Evolutionary conservation across 1,140 invertebrate species (phyloP), one percentile per base, ranked within the genome.

Genomic region (Megalonaias nervosa): DNA sequence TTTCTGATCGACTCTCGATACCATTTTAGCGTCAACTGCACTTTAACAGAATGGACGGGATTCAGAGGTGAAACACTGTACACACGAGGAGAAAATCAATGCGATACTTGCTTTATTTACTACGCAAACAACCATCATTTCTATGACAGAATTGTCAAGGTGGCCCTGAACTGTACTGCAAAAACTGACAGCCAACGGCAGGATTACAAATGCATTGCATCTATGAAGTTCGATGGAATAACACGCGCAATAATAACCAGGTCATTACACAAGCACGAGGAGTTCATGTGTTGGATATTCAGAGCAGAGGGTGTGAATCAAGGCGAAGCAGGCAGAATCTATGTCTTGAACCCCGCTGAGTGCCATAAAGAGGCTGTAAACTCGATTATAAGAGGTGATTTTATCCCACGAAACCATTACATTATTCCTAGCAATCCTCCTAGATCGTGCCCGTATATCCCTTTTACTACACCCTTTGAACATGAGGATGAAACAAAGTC

Each of bases 231-330:
- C 60, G 72, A 76, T 58, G 77, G 80, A 55, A 78, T 81, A 38
- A 80, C 77, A 12, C 68, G 79, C 62, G 77, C 82, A 13, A 75
- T 82, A 16, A 75, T 82, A 14, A 82, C 82, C 21, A 68, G 58
- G 6, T 77, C 75, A 9, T 23, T 67, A n/a, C 69, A 74, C 62
- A 16, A 64, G 0, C 71, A 78, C 31, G 77, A 79, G n/a, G 70
- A 80, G 61, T 80, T 82, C 61, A 16, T 80, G 19, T 83, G 82
- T 62, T 83, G 82, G 80, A 68, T 84, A 31, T 82, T 84, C 67
- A 75, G 77, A 1, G 62, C 67, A 16, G 77, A 78, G n/a, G 62
- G 23, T 12, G 57, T 58, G 14, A 11, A 58, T 17, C 68, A 71
- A 1, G 62, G 71, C 16, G 31, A 56, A 31, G 38, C 6, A 15